Conservation (phyloP, 37 sponge, comb jelly and placozoan species). For the Theonella swinhoei region DNA sequence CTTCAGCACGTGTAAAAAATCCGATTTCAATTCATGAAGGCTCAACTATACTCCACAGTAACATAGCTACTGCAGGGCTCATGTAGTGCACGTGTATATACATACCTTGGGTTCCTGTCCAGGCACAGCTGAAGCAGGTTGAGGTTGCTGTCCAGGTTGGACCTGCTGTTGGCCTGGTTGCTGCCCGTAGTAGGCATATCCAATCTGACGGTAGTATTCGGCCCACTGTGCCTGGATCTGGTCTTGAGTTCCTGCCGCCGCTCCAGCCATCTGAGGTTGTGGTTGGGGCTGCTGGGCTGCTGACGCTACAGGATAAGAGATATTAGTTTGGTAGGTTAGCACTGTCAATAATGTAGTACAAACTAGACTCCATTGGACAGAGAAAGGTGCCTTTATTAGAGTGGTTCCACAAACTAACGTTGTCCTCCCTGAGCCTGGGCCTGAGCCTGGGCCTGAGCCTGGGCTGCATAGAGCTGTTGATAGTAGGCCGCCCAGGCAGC, state of each 20-base stretch:
- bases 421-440: conserved; percentile 22
- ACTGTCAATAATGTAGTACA: background rate
- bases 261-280: conserved; percentile 24
- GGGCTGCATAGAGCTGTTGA: conserved; percentile 74
- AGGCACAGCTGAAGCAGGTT: too few relatives aligned
- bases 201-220: conserved; percentile 87
- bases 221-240: conserved; percentile 94
- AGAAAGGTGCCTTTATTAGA: background rate
- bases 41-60: too few relatives aligned
- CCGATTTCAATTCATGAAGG: too few relatives aligned
- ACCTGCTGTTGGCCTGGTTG: conserved; percentile 36
- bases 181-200: conserved; percentile 59
- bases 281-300: conserved; percentile 36
- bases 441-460: conserved; percentile 42
- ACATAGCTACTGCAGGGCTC: too few relatives aligned
- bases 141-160: conserved; percentile 1
- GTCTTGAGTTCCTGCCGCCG: background rate
- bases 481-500: conserved; percentile 90
- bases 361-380: background rate
- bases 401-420: background rate
- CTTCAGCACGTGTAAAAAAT: too few relatives aligned
- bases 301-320: too few relatives aligned
- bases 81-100: too few relatives aligned
- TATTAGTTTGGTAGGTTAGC: background rate
- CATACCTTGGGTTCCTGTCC: too few relatives aligned